Percentiles rank a stretch among this genome's conserved stretches.
phyloP scores from a whole-genome alignment of 2,113 vertebrate genomes.

The Brevimyrus niger region DNA sequence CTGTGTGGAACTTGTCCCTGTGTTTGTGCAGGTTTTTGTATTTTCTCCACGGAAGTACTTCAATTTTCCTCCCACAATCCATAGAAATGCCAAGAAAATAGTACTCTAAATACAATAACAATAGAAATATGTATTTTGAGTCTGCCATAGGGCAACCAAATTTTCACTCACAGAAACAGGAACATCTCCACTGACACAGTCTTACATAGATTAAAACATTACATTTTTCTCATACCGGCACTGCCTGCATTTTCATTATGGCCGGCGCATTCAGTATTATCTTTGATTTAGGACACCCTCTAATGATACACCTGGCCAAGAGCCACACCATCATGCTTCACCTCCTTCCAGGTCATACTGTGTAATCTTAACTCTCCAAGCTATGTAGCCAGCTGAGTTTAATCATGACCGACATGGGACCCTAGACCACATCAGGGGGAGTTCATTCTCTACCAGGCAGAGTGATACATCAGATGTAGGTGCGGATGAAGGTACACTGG shows the following conservation, averaged over 20 bases:
- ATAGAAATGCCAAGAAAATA: not conserved
- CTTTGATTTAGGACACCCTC: not conserved
- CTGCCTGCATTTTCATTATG: not conserved
- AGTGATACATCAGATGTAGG: not conserved
- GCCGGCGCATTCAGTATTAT: not conserved
- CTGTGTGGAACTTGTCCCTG: not conserved
- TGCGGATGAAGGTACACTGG: not conserved
- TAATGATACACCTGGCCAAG: not conserved
- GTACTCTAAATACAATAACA: not conserved
- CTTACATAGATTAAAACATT: not conserved
- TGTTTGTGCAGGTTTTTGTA: not conserved
- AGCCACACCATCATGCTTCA: not conserved
- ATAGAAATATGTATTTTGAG: not conserved
- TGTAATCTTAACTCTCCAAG: not conserved
- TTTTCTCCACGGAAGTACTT: not conserved
- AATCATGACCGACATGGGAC: constrained; percentile 3
- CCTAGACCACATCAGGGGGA: not conserved
- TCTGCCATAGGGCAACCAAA: too few relatives aligned
- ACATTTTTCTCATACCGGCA: not conserved
- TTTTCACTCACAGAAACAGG: not conserved
- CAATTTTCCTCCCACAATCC: not conserved
- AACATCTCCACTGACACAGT: not conserved
- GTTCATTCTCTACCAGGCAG: not conserved
- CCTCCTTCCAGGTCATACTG: not conserved
- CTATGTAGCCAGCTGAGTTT: not conserved